These are phyloP conservation scores for Nineta flava DNA, from an alignment of 2,888 invertebrate genomes.

Conservation along the genomic window DNA sequence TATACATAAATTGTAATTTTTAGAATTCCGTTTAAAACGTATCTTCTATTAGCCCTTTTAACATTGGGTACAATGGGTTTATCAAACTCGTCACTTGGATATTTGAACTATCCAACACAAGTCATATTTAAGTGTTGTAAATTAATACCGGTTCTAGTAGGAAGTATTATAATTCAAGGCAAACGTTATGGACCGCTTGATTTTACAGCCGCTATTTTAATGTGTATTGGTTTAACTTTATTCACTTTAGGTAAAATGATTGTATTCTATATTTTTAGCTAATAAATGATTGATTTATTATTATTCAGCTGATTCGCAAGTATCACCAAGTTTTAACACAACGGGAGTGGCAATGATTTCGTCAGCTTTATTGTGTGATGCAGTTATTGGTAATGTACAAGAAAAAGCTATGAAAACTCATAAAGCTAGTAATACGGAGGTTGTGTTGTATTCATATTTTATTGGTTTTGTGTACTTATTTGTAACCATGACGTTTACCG, in stretches of 20 bases:
- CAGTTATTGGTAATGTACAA: constrained; percentile 91
- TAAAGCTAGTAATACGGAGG: constrained; percentile 75
- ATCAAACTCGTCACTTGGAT: constrained; percentile 86
- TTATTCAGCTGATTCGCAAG: constrained; percentile 51
- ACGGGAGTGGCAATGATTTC: constrained; percentile 62
- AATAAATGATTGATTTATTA: constrained; percentile 3
- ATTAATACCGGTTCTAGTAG: constrained; percentile 86
- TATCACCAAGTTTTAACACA: constrained; percentile 56
- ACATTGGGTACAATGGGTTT: constrained; percentile 93
- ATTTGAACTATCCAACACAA: constrained; percentile 93
- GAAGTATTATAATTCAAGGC: constrained; percentile 82
- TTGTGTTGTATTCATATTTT: constrained; percentile 83
- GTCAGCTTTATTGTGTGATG: constrained; percentile 81
- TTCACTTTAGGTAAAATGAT: constrained; percentile 61
- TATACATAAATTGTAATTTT: constrained; percentile 18
- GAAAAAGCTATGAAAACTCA: constrained; percentile 84
- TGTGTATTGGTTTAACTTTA: constrained; percentile 80
- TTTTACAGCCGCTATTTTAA: constrained; percentile 65
- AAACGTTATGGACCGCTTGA: constrained; percentile 74
- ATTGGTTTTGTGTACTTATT: constrained; percentile 75
- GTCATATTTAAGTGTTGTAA: constrained; percentile 97
- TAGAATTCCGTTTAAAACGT: constrained; percentile 72
- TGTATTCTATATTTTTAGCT: not conserved
- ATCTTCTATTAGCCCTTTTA: constrained; percentile 65
- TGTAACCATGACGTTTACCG: constrained; percentile 50